Base-by-base conservation (phyloP, 1,140 invertebrate species). In the Agrypnia vestita region DNA sequence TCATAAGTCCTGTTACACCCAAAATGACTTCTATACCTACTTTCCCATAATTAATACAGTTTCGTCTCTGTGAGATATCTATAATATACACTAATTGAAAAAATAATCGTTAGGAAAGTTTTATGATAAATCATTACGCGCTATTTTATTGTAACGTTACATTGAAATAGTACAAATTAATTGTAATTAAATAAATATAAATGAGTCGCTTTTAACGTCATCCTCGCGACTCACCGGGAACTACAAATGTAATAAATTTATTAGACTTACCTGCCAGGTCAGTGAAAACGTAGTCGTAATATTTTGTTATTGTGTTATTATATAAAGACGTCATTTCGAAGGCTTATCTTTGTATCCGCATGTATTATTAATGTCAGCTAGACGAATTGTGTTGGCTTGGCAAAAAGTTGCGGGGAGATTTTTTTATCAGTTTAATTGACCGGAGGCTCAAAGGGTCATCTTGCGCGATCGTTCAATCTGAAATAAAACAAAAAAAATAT, bases 221-320 rank as follows among this genome's bases (percentile, higher is more conserved):
- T 6, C 25, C 6, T 35, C 25, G 25, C 6, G 6, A 35, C 25
- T 35, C 25, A 6, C 25, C 25, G 25, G 25, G 25, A 35, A 35
- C 1, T 6, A 6, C 25, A 35, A 35, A 35, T 35, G 6, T n/a
- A 35, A 35, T 56, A 17, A 56, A n/a, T n/a, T 25, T 9, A 75
- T 46, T 43, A 12, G 8, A 71, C 47, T 82, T 55, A 83, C 82
- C 82, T 46, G 82, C 46, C 15, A 83, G 44, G 25, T 83, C 82
- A 7, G 82, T 83, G 43, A 83, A 80, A 0, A 83, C 51, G 0
- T 71, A 76, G 49, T 83, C 72, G 19, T 83, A 83, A n/a, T 77
- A 80, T 72, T 83, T 79, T 7, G 74, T 76, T 72, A 83, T 21
- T 7, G 69, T 59, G 56, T 83, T 83, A 62, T 83, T 83, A 59